These are phyloP conservation scores for Myripristis jacobus DNA, from an alignment of 2,797 vertebrate genomes.

Conservation along the genomic window DNA sequence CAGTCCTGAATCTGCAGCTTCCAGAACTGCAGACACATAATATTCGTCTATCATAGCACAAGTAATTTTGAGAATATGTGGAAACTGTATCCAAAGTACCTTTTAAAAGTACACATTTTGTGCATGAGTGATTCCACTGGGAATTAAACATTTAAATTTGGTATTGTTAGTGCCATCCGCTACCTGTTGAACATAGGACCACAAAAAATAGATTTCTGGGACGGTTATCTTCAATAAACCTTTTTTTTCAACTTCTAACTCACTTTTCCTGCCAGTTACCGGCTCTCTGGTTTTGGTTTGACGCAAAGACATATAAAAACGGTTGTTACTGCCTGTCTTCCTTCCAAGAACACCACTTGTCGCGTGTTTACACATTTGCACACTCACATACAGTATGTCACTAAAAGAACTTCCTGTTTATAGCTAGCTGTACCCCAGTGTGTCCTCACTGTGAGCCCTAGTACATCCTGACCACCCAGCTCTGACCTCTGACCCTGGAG, in stretches of 20 bases:
- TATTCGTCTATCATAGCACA: too few relatives aligned
- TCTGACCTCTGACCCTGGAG: slow-evolving; percentile 62
- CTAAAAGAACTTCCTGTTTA: slow-evolving; percentile 79
- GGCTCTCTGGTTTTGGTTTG: slow-evolving; percentile 28
- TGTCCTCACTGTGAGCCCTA: slow-evolving; percentile 65
- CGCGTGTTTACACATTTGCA: slow-evolving; percentile 51
- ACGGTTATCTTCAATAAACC: neutral
- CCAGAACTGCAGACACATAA: too few relatives aligned
- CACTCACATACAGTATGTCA: slow-evolving; percentile 31
- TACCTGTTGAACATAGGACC: neutral
- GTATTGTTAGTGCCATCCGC: neutral
- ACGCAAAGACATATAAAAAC: slow-evolving; percentile 52
- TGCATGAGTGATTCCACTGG: neutral
- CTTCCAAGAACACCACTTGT: slow-evolving; percentile 54
- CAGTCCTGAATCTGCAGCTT: too few relatives aligned
- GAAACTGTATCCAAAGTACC: neutral
- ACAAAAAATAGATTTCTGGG: neutral
- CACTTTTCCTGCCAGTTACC: slow-evolving; percentile 30
- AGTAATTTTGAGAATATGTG: neutral
- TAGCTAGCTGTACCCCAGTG: slow-evolving; percentile 58
- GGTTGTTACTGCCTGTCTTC: slow-evolving; percentile 28
- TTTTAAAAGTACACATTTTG: neutral
- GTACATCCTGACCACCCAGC: slow-evolving; percentile 55
- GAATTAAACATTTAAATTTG: neutral
- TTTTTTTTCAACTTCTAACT: slow-evolving; percentile 2